Evolutionary conservation across 2,797 vertebrate genomes (phyloP), one percentile per base, ranked within the genome.

Genomic region (Melopsittacus undulatus): DNA sequence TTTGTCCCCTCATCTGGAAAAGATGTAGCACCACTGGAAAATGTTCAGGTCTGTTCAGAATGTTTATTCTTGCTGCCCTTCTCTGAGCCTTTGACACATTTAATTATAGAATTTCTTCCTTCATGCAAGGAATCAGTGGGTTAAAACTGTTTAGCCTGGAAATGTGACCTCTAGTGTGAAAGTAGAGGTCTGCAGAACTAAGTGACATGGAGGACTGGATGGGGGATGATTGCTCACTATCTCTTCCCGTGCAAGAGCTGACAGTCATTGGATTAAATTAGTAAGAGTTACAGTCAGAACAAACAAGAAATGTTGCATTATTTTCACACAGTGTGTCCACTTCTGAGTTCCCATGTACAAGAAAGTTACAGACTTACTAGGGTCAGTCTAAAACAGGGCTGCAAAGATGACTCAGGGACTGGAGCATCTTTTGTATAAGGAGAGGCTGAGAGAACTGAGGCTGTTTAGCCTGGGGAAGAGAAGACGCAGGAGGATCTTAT

Each of bases 331-430:
- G 10, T 61, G 0, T 57, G 42, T 64, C 36, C 13, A 16, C 4
- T 85, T 86, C 83, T 36, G 76, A 90, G 64, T 26, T 69, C 22
- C 10, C 8, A 36, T 43, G 54, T 43, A 61, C 7, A 22, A 17
- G 49, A 64, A 49, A 75, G 11, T 8, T 11, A 24, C 0, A 14
- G 21, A 45, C 8, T 78, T 84, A 18, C 24, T 19, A 18, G 29
- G 13, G 2, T 0, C 0, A 67, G 62, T 62, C 23, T 40, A 67
- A 9, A 10, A 20, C 7, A 36, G 40, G 62, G 29, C 56, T 81
- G 52, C 34, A 45, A 75, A 90, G 34, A 27, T 63, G 26, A 42
- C 63, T 45, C 56, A 67, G 49, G 19, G 22, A 54, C n/a, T 64
- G 42, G 40, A 79, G 10, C 19, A 30, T 57, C 27, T 85, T 56